These are phyloP conservation scores for Tetrax tetrax DNA, from an alignment of 2,113 vertebrate genomes.

Conservation along the genomic window DNA sequence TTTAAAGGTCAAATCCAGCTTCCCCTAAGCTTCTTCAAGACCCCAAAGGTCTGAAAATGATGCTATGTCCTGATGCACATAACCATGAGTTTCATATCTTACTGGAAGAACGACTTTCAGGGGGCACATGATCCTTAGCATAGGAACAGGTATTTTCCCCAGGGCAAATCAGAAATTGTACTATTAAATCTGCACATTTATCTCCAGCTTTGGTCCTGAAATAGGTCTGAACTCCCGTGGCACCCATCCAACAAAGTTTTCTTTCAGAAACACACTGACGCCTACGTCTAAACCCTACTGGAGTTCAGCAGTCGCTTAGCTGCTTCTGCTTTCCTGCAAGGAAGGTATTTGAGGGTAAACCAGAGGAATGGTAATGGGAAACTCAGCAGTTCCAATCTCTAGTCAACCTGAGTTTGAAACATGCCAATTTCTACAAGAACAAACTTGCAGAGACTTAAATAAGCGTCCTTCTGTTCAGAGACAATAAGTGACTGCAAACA, in stretches of 20 bases:
- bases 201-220: not conserved
- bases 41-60: constrained; percentile 25
- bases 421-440: accelerated
- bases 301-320: not conserved
- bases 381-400: not conserved
- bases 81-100: not conserved
- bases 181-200: not conserved
- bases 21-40: constrained; percentile 45
- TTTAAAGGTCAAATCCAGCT: constrained; percentile 72
- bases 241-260: not conserved
- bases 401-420: not conserved
- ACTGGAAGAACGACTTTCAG: not conserved
- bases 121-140: not conserved
- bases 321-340: not conserved
- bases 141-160: not conserved
- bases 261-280: not conserved
- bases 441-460: not conserved
- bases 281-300: not conserved
- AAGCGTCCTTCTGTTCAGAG: not conserved
- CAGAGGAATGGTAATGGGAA: not conserved
- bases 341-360: not conserved
- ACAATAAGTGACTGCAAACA: not conserved
- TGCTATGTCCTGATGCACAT: not conserved
- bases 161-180: not conserved
- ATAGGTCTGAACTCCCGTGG: not conserved